Percentiles rank a stretch among this genome's conserved stretches.
phyloP scores from a whole-genome alignment of 2,113 vertebrate species.

The Onychostruthus taczanowskii region DNA sequence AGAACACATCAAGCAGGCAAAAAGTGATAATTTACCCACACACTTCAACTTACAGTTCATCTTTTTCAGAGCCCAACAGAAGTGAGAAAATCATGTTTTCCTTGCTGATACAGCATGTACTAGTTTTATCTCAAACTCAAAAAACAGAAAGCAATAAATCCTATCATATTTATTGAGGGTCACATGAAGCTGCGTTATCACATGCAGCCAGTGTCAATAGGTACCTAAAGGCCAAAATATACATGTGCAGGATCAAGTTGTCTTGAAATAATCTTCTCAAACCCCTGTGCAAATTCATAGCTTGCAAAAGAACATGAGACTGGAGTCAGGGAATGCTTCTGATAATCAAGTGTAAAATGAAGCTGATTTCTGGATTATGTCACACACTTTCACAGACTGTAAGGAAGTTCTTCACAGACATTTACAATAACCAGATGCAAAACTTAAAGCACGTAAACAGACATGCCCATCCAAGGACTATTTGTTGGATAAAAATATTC shows the following conservation, averaged over 20 bases:
- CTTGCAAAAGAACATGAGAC: not conserved
- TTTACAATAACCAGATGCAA: conserved; percentile 26
- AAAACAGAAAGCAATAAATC: not conserved
- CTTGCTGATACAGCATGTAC: not conserved
- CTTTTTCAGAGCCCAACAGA: not conserved
- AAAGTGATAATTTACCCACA: not conserved
- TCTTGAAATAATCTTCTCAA: not conserved
- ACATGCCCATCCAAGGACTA: not conserved
- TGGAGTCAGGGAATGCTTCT: not conserved
- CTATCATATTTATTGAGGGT: not conserved
- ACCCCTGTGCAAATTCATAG: not conserved
- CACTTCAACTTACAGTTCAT: not conserved
- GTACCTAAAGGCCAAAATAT: not conserved
- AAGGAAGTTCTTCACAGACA: not conserved
- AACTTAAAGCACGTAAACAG: not conserved
- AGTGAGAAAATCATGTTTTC: not conserved
- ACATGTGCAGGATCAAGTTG: not conserved
- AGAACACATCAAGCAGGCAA: not conserved
- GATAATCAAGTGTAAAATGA: not conserved
- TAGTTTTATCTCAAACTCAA: not conserved
- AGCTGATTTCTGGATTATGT: conserved; percentile 43
- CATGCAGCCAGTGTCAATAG: not conserved
- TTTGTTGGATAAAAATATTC: not conserved
- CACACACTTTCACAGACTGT: not conserved
- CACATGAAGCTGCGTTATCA: not conserved